These are phyloP conservation scores for Macrosiphum euphorbiae DNA, from an alignment of 2,888 invertebrate genomes.

Conservation along the genomic window DNA sequence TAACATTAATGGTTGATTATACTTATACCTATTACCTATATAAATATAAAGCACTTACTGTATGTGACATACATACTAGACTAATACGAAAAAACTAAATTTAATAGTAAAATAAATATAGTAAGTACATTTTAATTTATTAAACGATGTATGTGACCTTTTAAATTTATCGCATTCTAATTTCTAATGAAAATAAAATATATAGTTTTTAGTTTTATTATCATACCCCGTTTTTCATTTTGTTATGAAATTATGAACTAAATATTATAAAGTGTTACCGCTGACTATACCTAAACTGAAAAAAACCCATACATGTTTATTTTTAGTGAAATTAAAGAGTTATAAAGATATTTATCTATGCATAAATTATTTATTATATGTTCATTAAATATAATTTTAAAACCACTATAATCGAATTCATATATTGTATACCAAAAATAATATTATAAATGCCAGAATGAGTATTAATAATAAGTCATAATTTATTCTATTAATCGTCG, in stretches of 20 bases:
- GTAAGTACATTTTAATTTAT: background rate
- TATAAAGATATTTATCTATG: background rate
- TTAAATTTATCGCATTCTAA: background rate
- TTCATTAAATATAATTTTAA: background rate
- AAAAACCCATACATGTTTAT: background rate
- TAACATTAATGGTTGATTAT: background rate
- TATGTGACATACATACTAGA: background rate
- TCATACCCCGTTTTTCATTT: background rate
- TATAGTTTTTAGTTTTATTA: too few species aligned
- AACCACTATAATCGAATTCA: background rate
- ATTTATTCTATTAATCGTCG: background rate
- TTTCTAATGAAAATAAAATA: background rate
- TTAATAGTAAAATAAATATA: background rate
- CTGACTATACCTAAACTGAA: background rate
- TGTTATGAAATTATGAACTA: background rate
- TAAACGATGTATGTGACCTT: background rate
- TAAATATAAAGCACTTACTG: background rate
- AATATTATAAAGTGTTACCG: background rate
- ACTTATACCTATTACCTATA: background rate
- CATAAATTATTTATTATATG: background rate
- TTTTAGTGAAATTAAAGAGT: background rate
- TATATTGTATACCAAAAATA: background rate
- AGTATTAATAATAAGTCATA: background rate
- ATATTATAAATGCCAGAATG: background rate
- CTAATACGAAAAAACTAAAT: background rate